A percentile compares a stretch with the other conserved stretches of the same genome.
Evolutionary conservation across 1,140 invertebrate genomes (phyloP).

Genomic region (Bacillus rossius): DNA sequence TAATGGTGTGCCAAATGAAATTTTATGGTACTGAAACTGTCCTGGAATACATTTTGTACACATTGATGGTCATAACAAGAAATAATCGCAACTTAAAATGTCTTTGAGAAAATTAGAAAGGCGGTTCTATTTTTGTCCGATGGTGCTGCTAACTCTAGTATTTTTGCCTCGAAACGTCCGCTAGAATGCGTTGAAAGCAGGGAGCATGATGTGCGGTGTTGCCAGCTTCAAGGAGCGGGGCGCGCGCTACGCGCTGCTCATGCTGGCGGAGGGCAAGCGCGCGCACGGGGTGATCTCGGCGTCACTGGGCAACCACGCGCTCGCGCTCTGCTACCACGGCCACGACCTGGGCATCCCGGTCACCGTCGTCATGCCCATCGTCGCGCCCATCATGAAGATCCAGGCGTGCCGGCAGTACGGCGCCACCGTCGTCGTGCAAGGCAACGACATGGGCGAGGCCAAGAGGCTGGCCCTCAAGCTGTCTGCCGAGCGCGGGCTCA

Average conservation of each 20-base stretch:
- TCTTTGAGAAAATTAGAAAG: too few relatives aligned
- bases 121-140: too few relatives aligned
- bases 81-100: too few relatives aligned
- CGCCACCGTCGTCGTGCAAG: constrained; percentile 78
- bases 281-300: constrained; percentile 82
- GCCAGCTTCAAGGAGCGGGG: constrained; percentile 89
- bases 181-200: too few relatives aligned
- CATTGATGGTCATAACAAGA: too few relatives aligned
- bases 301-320: constrained; percentile 88
- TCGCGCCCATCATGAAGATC: constrained; percentile 92
- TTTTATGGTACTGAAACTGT: too few relatives aligned
- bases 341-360: constrained; percentile 71
- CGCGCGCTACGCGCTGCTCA: constrained; percentile 76
- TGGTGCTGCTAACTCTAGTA: too few relatives aligned
- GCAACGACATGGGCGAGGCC: constrained; percentile 80
- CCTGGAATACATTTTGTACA: too few relatives aligned
- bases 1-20: too few relatives aligned
- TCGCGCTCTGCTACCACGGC: constrained; percentile 85
- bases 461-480: constrained; percentile 70
- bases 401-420: constrained; percentile 77
- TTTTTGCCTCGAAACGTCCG: too few relatives aligned
- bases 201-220: too few relatives aligned
- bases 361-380: constrained; percentile 90
- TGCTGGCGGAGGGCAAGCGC: constrained; percentile 66
- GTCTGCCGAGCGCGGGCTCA: constrained; percentile 60